Conservation (phyloP, 2,888 invertebrate genomes). For the Cyclophora punctaria region DNA sequence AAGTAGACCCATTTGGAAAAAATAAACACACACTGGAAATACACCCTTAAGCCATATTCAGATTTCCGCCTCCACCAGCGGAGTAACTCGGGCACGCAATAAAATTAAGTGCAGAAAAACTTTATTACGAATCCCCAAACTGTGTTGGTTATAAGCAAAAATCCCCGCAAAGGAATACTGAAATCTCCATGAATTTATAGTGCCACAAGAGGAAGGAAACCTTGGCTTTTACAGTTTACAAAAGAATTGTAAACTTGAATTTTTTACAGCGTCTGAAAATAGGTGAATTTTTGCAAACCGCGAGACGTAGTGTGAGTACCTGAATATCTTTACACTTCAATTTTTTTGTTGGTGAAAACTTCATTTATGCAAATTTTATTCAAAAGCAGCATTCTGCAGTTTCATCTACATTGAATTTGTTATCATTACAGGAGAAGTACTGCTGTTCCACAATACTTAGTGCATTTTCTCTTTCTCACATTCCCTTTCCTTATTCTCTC, state of each 20-base stretch:
- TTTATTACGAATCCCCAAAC: conserved; percentile 29
- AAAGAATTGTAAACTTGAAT: conserved; percentile 28
- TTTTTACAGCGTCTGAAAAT: conserved; percentile 24
- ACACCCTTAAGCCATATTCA: conserved; percentile 4
- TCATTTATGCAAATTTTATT: no score
- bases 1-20: no score
- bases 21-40: no score
- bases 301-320: conserved; percentile 1
- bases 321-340: background rate
- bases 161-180: conserved; percentile 28
- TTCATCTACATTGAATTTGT: no score
- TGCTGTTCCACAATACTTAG: no score
- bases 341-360: no score
- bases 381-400: no score
- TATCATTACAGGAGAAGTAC: no score
- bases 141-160: conserved; percentile 27
- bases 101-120: conserved; percentile 34
- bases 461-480: no score
- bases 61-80: conserved; percentile 14
- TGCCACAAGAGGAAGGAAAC: conserved; percentile 37
- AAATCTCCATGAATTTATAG: conserved; percentile 41
- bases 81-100: conserved; percentile 22
- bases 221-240: conserved; percentile 27
- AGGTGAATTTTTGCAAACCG: conserved; percentile 18
- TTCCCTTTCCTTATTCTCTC: no score